phyloP scores from a whole-genome alignment of 2,888 invertebrate genomes.

The Pollenia labialis region DNA sequence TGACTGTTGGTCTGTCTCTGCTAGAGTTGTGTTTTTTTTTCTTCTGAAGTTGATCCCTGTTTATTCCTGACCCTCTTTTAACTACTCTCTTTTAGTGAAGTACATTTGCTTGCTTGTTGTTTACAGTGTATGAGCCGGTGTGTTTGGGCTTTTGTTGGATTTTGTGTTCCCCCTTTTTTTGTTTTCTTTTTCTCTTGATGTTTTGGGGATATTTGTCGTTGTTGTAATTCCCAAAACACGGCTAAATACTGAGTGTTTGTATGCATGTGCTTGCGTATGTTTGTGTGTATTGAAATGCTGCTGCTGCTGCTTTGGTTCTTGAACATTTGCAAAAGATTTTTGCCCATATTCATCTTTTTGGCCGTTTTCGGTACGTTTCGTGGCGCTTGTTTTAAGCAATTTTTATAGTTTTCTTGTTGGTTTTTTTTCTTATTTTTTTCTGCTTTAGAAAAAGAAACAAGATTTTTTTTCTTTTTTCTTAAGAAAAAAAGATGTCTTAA shows the following conservation, averaged over 20 bases:
- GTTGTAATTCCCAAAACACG: slow-evolving; percentile 28
- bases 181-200: slow-evolving; percentile 18
- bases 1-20: slow-evolving; percentile 46
- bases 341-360: slow-evolving; percentile 84
- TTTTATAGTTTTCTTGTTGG: slow-evolving; percentile 61
- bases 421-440: slow-evolving; percentile 58
- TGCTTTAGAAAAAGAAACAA: slow-evolving; percentile 19
- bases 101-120: too few relatives aligned
- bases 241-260: background rate
- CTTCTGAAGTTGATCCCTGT: slow-evolving; percentile 36
- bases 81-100: slow-evolving; percentile 30
- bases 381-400: slow-evolving; percentile 71
- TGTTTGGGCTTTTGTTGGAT: slow-evolving; percentile 2
- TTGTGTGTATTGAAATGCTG: slow-evolving; percentile 33
- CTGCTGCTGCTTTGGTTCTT: slow-evolving; percentile 79
- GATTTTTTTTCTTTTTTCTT: slow-evolving; percentile 36
- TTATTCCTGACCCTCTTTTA: slow-evolving; percentile 46
- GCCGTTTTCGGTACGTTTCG: slow-evolving; percentile 83
- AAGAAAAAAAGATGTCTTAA: slow-evolving; percentile 30
- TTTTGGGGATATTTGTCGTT: slow-evolving; percentile 54
- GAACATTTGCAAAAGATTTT: slow-evolving; percentile 84
- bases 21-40: slow-evolving; percentile 40
- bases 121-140: background rate
- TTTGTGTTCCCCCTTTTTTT: slow-evolving; percentile 24
- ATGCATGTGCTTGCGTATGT: slow-evolving; percentile 23